Base-by-base conservation (phyloP, 1,140 invertebrate species). In the Drosophila lacertosa region DNA sequence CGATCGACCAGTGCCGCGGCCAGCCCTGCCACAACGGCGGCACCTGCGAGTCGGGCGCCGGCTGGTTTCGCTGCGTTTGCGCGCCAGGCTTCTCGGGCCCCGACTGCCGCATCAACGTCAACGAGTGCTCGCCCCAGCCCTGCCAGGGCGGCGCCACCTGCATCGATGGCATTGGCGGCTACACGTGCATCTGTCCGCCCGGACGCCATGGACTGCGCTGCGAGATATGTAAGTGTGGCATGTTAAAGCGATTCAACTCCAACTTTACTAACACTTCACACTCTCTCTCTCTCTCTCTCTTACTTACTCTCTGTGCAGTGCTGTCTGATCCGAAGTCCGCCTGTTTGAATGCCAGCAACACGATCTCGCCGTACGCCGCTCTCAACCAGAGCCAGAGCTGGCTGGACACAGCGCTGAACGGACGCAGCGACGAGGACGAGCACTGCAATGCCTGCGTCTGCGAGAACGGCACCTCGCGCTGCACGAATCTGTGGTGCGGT, bases 141-240 rank as follows among this genome's bases (percentile, higher is more conserved):
- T 99, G 98, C 92, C 93, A 94, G 10, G 95, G 96, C 83, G 96
- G 96, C 9, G 96, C 95, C 15, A 96, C 95, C 11, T 98, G 97
- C 90, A 92, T 95, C 0, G 95, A 96, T 76, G 93, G 94, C 2
- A 94, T 96, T 39, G 95, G 95, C 2, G 94, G 94, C 48, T 98
- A 95, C 86, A 93, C 94, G 4, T 99, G 97, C 91, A 91, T 95
- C 32, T 99, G 98, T 92, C 94, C 94, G 3, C 93, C 94, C 0
- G 96, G 95, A 11, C 93, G 95, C 65, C 95, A 95, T 35, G 97
- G 97, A 0, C 69, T 92, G 4, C 93, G 93, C 48, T 97, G 96
- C 91, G 94, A 96, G 82, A 92, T 91, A 45, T 67, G 91, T 91
- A 90, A 89, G 91, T 88, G 0, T 6, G 4, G 2, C 7, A 1